phyloP scores from a whole-genome alignment of 2,113 vertebrate species.

The Actenoides lindsayi region DNA sequence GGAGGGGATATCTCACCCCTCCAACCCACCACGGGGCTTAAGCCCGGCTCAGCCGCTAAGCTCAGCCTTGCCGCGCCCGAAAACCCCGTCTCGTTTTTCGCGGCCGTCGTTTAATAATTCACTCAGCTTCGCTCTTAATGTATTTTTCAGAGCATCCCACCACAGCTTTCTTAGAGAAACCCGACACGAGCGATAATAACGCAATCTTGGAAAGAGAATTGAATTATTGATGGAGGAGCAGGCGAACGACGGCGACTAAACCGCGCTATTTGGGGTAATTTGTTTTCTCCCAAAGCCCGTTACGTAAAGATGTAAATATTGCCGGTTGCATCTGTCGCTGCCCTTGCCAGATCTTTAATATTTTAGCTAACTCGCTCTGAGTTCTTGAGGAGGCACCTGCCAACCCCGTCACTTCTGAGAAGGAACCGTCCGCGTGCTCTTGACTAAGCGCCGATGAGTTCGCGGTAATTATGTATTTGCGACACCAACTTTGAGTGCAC shows the following conservation, averaged over 20 bases:
- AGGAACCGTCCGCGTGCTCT: background rate
- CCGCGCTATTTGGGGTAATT: slow-evolving; percentile 15
- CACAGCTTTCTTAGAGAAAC: slow-evolving; percentile 14
- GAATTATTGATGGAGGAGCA: slow-evolving; percentile 55
- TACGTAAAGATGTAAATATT: slow-evolving; percentile 60
- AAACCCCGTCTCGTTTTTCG: background rate
- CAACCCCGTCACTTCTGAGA: background rate
- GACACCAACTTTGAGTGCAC: rapidly evolving
- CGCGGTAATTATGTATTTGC: background rate
- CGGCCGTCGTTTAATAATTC: background rate
- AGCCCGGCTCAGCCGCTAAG: background rate
- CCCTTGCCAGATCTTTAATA: slow-evolving; percentile 35
- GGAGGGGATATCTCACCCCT: background rate
- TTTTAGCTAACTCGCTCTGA: background rate
- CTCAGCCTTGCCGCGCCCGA: background rate
- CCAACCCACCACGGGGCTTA: rapidly evolving
- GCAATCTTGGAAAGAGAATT: slow-evolving; percentile 28
- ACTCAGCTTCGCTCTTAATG: background rate
- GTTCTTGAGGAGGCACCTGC: background rate
- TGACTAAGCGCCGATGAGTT: background rate
- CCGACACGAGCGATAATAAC: slow-evolving; percentile 9
- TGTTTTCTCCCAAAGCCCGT: slow-evolving; percentile 36
- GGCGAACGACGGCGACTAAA: slow-evolving; percentile 13
- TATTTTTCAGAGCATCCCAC: background rate
- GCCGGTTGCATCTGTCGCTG: background rate